Evolutionary conservation across 2,797 vertebrate genomes (phyloP).

Genomic region (Anomalospiza imberbis): DNA sequence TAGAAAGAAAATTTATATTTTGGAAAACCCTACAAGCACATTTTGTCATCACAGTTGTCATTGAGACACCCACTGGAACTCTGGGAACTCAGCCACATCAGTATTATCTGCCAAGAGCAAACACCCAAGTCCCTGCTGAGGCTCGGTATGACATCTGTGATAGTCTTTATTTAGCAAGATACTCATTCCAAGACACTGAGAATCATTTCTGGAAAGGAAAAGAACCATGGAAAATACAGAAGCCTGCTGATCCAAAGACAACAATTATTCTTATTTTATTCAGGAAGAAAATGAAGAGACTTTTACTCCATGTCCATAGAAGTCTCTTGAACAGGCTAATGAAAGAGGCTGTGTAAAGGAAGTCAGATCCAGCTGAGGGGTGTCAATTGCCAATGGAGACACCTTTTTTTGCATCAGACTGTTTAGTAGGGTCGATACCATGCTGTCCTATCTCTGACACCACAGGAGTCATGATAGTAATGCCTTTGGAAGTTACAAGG

Average conservation of each 20-base stretch:
- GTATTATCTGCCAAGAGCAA: constrained; percentile 1
- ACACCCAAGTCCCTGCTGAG: neutral
- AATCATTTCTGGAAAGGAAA: neutral
- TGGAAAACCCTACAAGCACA: neutral
- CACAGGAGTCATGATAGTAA: neutral
- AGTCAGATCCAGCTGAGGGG: neutral
- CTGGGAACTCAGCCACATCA: neutral
- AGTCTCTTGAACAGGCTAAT: neutral
- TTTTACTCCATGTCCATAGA: neutral
- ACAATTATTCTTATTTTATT: neutral
- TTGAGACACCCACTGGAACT: neutral
- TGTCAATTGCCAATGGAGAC: neutral
- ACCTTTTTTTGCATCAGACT: neutral
- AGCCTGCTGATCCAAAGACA: neutral
- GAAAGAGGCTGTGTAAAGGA: neutral
- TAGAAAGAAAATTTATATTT: neutral
- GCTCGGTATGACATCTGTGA: neutral
- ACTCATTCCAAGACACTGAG: neutral
- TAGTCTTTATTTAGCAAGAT: neutral
- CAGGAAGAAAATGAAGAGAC: neutral
- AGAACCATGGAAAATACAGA: neutral
- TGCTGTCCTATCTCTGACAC: neutral
- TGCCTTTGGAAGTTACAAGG: neutral
- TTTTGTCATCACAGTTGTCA: neutral
- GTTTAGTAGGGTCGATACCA: neutral